Conservation (phyloP, 2,797 vertebrate genomes). For the Meriones psammophilus region DNA sequence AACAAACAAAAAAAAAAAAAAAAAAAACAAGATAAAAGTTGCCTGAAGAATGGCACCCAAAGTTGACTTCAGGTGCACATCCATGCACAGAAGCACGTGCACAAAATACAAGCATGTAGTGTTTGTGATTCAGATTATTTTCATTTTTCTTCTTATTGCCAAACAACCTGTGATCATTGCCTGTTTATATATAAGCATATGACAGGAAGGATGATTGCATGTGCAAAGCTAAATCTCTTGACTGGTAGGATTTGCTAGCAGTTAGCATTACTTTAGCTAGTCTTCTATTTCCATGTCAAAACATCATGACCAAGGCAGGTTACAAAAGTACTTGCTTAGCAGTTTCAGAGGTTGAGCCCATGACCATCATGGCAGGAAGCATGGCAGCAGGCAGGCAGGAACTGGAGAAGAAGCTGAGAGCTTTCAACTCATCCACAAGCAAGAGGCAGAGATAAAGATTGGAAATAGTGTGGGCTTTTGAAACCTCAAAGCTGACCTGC, state of each 20-base stretch:
- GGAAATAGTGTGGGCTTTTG: background rate
- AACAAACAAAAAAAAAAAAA: too few relatives aligned
- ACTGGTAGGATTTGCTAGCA: background rate
- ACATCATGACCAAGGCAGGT: background rate
- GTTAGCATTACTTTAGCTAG: background rate
- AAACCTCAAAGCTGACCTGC: background rate
- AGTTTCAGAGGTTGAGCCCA: background rate
- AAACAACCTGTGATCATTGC: background rate
- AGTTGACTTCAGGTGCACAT: background rate
- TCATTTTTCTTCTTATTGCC: background rate
- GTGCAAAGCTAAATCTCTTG: background rate
- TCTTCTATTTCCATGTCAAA: background rate
- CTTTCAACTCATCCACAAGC: background rate
- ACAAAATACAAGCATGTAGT: background rate
- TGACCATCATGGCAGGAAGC: background rate
- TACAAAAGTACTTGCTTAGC: background rate
- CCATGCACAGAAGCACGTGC: background rate
- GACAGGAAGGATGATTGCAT: background rate
- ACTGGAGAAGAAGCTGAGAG: background rate
- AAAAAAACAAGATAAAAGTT: background rate
- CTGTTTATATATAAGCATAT: background rate
- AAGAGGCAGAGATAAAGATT: background rate
- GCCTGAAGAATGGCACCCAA: background rate
- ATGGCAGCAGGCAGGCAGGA: background rate
- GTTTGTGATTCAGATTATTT: background rate